Conservation (phyloP, 2,113 vertebrate genomes). For the Melanerpes aurifrons region DNA sequence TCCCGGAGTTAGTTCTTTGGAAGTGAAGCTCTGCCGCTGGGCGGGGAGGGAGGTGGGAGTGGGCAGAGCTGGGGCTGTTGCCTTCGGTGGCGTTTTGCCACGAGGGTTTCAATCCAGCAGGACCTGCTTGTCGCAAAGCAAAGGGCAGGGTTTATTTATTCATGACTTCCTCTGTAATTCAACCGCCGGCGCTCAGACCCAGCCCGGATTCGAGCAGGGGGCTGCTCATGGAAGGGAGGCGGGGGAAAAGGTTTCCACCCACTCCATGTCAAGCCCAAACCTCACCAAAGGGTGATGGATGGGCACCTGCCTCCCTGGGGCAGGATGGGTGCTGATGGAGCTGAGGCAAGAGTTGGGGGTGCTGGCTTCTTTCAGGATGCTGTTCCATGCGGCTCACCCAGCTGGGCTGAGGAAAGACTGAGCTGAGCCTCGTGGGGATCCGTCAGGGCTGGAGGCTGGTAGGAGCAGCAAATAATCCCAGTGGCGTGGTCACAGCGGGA, state of each 20-base stretch:
- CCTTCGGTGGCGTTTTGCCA: rapidly evolving
- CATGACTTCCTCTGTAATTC: not conserved
- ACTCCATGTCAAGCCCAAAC: not conserved
- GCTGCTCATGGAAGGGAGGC: too few relatives aligned
- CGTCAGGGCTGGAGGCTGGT: not conserved
- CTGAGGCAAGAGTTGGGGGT: not conserved
- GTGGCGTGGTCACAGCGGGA: not conserved
- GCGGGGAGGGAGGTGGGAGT: not conserved
- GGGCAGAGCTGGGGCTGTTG: not conserved
- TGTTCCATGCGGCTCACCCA: not conserved
- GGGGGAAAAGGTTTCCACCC: not conserved
- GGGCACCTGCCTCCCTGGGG: not conserved
- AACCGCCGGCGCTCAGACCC: too few relatives aligned
- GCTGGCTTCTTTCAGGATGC: not conserved
- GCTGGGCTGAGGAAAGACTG: not conserved
- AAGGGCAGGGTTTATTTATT: not conserved
- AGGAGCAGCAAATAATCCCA: not conserved
- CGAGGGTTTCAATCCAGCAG: not conserved
- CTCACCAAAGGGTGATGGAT: not conserved
- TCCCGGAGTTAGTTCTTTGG: not conserved
- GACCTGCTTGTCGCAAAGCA: not conserved
- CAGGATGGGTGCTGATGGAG: not conserved
- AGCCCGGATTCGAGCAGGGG: too few relatives aligned
- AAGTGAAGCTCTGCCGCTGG: not conserved
- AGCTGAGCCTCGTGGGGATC: rapidly evolving